Conservation (phyloP, 2,888 invertebrate species). For the Cerastis leucographa region DNA sequence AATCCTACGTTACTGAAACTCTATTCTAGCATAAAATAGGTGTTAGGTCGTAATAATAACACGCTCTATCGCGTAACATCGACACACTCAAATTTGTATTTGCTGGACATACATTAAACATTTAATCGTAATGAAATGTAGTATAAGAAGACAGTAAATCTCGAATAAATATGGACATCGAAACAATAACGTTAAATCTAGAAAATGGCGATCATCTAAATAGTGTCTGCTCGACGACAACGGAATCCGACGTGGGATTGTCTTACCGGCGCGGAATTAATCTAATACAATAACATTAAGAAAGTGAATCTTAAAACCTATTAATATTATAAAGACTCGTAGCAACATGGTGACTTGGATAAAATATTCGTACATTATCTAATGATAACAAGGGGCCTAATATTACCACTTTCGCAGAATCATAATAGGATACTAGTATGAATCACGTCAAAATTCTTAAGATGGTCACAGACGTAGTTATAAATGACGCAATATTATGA, state of each 20-base stretch:
- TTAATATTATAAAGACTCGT: not conserved
- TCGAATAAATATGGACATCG: slow-evolving; percentile 84
- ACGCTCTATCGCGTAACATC: slow-evolving; percentile 72
- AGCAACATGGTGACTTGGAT: slow-evolving; percentile 3
- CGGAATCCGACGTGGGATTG: slow-evolving; percentile 36
- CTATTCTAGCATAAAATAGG: slow-evolving; percentile 86
- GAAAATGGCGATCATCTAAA: slow-evolving; percentile 65
- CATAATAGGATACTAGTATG: no score
- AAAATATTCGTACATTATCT: slow-evolving; percentile 12
- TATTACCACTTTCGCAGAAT: no score
- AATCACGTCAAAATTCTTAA: no score
- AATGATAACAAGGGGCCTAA: not conserved
- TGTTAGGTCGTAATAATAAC: slow-evolving; percentile 70
- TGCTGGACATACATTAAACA: slow-evolving; percentile 80
- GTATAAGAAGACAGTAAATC: slow-evolving; percentile 82
- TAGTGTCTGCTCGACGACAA: slow-evolving; percentile 64
- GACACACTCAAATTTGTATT: slow-evolving; percentile 70
- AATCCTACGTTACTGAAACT: slow-evolving; percentile 83
- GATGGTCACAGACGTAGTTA: no score
- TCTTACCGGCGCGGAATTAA: slow-evolving; percentile 23
- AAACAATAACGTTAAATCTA: slow-evolving; percentile 74
- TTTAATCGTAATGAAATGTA: slow-evolving; percentile 72
- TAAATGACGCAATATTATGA: no score
- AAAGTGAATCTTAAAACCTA: no score
- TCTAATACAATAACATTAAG: slow-evolving; percentile 21